These are phyloP conservation scores for Drosophila athabasca DNA, from an alignment of 1,140 invertebrate species.

Conservation along the genomic window DNA sequence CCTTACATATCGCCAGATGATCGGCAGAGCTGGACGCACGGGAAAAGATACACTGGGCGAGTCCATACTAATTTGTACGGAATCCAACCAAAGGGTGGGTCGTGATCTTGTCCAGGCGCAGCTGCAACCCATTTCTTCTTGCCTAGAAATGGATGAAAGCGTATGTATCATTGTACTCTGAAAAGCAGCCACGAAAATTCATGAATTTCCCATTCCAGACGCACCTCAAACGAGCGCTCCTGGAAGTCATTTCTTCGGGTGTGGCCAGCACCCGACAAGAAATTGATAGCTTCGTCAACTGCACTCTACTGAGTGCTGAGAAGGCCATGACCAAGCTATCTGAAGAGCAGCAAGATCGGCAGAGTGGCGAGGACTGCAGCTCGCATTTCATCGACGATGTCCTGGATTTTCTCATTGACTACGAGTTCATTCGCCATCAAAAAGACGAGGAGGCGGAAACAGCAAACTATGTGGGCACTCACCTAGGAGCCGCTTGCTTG, in stretches of 20 bases:
- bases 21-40: constrained; percentile 97
- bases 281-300: constrained; percentile 91
- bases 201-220: constrained; percentile 38
- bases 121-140: constrained; percentile 92
- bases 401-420: constrained; percentile 85
- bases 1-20: constrained; percentile 97
- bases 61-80: constrained; percentile 95
- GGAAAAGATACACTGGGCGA: constrained; percentile 92
- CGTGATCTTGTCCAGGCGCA: constrained; percentile 88
- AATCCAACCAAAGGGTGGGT: constrained; percentile 89
- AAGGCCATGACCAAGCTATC: constrained; percentile 20
- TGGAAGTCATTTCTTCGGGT: constrained; percentile 95
- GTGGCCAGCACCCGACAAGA: constrained; percentile 90
- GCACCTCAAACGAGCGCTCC: constrained; percentile 87
- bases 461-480: constrained; percentile 90
- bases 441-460: constrained; percentile 83
- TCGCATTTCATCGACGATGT: constrained; percentile 66
- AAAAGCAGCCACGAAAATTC: too few relatives aligned
- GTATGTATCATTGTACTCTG: constrained; percentile 79
- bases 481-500: constrained; percentile 95
- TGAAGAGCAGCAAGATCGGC: constrained; percentile 13
- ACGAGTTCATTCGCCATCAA: constrained; percentile 86
- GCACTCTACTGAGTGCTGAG: constrained; percentile 87
- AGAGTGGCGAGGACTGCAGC: constrained; percentile 20
- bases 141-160: constrained; percentile 88